Evolutionary conservation across 2,797 vertebrate species (phyloP), one percentile per base, ranked within the genome.

Genomic region (Chelidonichthys spinosus): DNA sequence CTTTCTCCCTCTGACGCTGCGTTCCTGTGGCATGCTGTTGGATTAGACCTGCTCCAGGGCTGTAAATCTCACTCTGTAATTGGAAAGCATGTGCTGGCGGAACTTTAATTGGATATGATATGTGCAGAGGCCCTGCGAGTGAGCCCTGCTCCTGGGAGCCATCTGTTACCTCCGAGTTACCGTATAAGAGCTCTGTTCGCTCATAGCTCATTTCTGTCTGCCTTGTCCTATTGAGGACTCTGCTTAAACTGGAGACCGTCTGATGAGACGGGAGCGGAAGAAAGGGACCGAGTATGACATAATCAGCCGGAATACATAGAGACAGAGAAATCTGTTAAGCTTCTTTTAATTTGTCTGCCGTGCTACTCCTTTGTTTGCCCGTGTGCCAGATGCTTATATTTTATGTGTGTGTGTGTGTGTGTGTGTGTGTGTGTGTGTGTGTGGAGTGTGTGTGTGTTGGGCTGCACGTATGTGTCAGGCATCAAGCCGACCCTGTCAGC

Each of bases 51-150:
- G 66, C 85, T 85, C 53, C 54, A 32, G 63, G 79, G 36, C 88
- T 65, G 80, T 92, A 94, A 94, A 94, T 93, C 93, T 92, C 77
- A 46, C 78, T 71, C 74, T 76, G 85, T 94, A 94, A 93, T 92
- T 93, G 90, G 87, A 91, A 91, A 90, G 88, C 92, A 92, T 92
- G 89, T 91, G 89, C 90, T 81, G 85, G 81, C 86, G 58, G 87
- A 84, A 85, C 84, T 92, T 94, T 94, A 95, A 94, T 93, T 94
- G 94, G 94, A 95, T 94, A 92, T 93, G 91, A 94, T 92, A 86
- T 85, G 89, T 89, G 85, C 85, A 76, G 81, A 89, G 79, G 86
- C 80, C 79, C 80, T 75, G 86, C 32, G 4, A 89, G 85, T 52
- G 78, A 87, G 86, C 76, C 36, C 59, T 82, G 77, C 90, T 81